Evolutionary conservation across 2,113 vertebrate genomes (phyloP).

Genomic region (Ploceus nigricollis): DNA sequence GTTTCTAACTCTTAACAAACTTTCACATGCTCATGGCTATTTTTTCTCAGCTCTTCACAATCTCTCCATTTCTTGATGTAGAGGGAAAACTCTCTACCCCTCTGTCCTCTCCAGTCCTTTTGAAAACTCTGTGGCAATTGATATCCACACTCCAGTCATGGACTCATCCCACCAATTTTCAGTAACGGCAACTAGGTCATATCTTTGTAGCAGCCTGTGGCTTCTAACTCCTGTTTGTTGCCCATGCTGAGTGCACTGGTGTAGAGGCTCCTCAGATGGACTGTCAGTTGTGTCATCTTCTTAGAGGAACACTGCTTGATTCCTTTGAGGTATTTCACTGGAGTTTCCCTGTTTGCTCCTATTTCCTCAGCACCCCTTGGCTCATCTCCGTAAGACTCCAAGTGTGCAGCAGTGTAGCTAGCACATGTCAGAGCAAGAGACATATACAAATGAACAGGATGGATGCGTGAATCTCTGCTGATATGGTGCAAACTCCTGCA

Average conservation of each 20-base stretch:
- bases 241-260: background rate
- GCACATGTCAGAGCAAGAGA: background rate
- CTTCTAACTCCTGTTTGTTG: background rate
- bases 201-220: background rate
- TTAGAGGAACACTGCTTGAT: background rate
- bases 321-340: background rate
- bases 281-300: background rate
- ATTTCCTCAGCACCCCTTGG: background rate
- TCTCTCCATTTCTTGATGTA: background rate
- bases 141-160: background rate
- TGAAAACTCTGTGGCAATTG: background rate
- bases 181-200: background rate
- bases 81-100: rapidly evolving
- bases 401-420: background rate
- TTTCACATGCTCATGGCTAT: background rate
- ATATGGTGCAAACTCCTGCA: background rate
- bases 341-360: background rate
- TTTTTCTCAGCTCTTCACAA: background rate
- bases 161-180: background rate
- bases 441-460: background rate
- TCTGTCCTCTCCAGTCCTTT: background rate
- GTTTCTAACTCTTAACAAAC: background rate
- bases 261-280: background rate
- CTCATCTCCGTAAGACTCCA: rapidly evolving
- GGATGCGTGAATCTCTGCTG: background rate